A percentile compares a stretch with the other conserved stretches of the same genome.
Evolutionary conservation across 2,113 vertebrate species (phyloP).

Genomic region (Coregonus clupeaformis): DNA sequence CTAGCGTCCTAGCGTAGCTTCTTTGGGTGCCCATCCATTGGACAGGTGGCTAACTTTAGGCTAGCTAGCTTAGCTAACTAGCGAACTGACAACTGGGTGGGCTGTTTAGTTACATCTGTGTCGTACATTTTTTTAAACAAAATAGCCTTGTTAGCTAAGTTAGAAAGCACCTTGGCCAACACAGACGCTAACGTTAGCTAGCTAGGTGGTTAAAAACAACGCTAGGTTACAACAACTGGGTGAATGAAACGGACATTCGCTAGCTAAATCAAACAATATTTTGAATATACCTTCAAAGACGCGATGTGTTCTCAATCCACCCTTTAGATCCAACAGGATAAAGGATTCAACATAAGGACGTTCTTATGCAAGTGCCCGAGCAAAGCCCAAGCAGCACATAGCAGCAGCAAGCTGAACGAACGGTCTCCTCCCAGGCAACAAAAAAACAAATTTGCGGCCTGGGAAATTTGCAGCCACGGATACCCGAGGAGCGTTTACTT

Average conservation of each 20-base stretch:
- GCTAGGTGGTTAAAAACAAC: neutral
- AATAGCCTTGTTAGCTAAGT: neutral
- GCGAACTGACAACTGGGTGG: neutral
- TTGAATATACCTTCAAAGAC: slow-evolving; percentile 67
- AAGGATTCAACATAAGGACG: slow-evolving; percentile 37
- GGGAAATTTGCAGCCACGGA: slow-evolving; percentile 21
- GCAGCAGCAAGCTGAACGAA: slow-evolving; percentile 49
- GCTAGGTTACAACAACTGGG: neutral
- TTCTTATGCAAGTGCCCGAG: slow-evolving; percentile 34
- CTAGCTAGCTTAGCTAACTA: neutral
- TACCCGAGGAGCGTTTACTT: too few species aligned
- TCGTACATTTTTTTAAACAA: too few species aligned
- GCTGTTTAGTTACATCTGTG: neutral
- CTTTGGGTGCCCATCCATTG: neutral
- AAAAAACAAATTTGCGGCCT: slow-evolving; percentile 62
- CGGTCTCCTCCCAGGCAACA: slow-evolving; percentile 70
- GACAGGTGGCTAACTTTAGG: neutral
- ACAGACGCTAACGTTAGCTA: neutral
- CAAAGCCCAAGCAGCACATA: slow-evolving; percentile 56
- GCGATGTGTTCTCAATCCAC: slow-evolving; percentile 49
- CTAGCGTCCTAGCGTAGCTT: neutral
- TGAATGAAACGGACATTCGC: neutral
- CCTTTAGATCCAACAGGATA: slow-evolving; percentile 26
- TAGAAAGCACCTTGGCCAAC: neutral
- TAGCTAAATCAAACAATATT: neutral